Percentiles rank a stretch among this genome's conserved stretches.
phyloP scores from a whole-genome alignment of 2,888 invertebrate species.

The Gonocerus acuteangulatus region DNA sequence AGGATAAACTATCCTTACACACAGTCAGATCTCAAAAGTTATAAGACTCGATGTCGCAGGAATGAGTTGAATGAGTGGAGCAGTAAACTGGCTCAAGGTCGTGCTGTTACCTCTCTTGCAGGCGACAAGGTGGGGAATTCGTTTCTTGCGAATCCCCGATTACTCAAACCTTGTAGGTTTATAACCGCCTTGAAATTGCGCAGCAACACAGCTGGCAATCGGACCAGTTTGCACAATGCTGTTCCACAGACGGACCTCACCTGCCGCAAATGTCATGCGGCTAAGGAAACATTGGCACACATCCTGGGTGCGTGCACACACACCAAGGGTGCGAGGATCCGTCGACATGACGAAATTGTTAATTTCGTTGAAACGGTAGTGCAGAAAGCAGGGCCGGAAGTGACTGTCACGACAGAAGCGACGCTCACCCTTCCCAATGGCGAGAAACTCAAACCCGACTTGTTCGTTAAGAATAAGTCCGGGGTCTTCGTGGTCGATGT shows the following conservation, averaged over 20 bases:
- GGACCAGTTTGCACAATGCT: slow-evolving; percentile 2
- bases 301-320: slow-evolving; percentile 38
- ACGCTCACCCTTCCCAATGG: slow-evolving; percentile 13
- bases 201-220: slow-evolving; percentile 38
- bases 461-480: slow-evolving; percentile 38
- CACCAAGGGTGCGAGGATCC: slow-evolving; percentile 28
- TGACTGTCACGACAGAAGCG: slow-evolving; percentile 13
- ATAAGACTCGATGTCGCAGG: slow-evolving; percentile 1
- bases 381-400: neutral
- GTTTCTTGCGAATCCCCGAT: slow-evolving; percentile 8
- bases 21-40: neutral
- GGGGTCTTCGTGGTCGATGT: slow-evolving; percentile 40
- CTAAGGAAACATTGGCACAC: slow-evolving; percentile 41
- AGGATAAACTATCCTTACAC: slow-evolving; percentile 3
- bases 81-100: slow-evolving; percentile 9
- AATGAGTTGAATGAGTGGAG: neutral
- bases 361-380: neutral
- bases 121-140: slow-evolving; percentile 37
- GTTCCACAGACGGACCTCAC: neutral
- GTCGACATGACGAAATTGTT: slow-evolving; percentile 30
- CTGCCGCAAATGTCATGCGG: slow-evolving; percentile 39
- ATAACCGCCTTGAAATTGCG: slow-evolving; percentile 40
- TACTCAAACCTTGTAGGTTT: slow-evolving; percentile 39
- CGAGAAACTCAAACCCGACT: slow-evolving; percentile 40
- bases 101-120: slow-evolving; percentile 20